Evolutionary conservation across 2,888 invertebrate species (phyloP), one percentile per base, ranked within the genome.

Genomic region (Boloria euphrosyne): DNA sequence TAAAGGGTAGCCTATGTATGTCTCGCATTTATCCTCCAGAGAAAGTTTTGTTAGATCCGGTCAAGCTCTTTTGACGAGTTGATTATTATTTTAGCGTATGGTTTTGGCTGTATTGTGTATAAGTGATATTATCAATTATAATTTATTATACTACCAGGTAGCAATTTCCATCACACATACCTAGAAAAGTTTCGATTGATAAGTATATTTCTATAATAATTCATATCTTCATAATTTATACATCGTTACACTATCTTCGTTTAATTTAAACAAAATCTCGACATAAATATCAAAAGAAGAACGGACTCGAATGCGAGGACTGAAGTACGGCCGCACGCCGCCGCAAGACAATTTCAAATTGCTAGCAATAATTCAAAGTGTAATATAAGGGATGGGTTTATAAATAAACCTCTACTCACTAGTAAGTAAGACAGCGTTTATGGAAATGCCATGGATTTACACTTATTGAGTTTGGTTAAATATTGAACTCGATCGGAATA

Each of bases 311-410:
- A 70, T 69, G 66, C 52, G 59, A 67, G 65, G 66, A 62, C 71
- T 71, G 65, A 71, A 73, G 73, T 71, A 73, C 70, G 73, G 68
- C 70, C 67, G 72, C 69, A 69, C 72, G 70, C 68, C 75, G 79
- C 78, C 79, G 76, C 78, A 76, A 80, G 81, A 79, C 80, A 80
- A 76, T 76, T 77, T 78, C 77, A 78, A 80, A 80, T 80, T 77
- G 79, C 78, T 64, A 68, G 75, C 73, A 73, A 81, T 81, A 81
- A 80, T 77, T 81, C 78, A 79, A 74, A 70, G 59, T 65, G 76
- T 77, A 78, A 77, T 79, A 74, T 76, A 76, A 77, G 75, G 76
- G 78, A 78, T 79, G 74, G 71, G 74, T 77, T 75, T 79, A 79
- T 79, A 80, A 79, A 79, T 78, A 78, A 78, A 78, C 74, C 73